phyloP scores from a whole-genome alignment of 2,113 vertebrate genomes.

The Trochalopteron elliotii region DNA sequence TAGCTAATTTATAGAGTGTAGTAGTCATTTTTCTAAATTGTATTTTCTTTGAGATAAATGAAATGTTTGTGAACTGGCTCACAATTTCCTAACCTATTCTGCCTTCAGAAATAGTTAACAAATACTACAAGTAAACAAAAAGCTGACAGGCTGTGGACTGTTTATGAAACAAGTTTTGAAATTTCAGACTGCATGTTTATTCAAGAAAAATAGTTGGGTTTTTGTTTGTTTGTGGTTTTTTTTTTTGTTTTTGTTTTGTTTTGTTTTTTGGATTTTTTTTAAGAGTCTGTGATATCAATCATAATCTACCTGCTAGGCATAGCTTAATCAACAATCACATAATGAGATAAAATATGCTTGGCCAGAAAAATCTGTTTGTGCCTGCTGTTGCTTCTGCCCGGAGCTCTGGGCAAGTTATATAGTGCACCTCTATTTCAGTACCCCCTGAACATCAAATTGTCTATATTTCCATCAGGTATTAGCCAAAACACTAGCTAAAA shows the following conservation, averaged over 20 bases:
- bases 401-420: not conserved
- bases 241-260: not conserved
- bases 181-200: not conserved
- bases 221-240: not conserved
- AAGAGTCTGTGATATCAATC: not conserved
- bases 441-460: not conserved
- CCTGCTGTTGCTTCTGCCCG: not conserved
- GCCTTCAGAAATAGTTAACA: not conserved
- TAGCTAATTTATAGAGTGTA: not conserved
- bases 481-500: not conserved
- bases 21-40: not conserved
- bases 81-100: not conserved
- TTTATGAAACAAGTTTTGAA: not conserved
- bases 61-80: not conserved
- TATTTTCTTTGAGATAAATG: not conserved
- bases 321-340: slow-evolving; percentile 5
- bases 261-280: not conserved
- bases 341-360: not conserved
- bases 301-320: not conserved
- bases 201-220: not conserved
- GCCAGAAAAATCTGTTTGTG: not conserved
- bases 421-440: not conserved
- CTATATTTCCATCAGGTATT: not conserved
- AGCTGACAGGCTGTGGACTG: not conserved
- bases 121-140: not conserved